A percentile compares a stretch with the other conserved stretches of the same genome.
Evolutionary conservation across 64 coral and sea anemone genomes (phyloP).

Genomic region (Pachyseris speciosa): DNA sequence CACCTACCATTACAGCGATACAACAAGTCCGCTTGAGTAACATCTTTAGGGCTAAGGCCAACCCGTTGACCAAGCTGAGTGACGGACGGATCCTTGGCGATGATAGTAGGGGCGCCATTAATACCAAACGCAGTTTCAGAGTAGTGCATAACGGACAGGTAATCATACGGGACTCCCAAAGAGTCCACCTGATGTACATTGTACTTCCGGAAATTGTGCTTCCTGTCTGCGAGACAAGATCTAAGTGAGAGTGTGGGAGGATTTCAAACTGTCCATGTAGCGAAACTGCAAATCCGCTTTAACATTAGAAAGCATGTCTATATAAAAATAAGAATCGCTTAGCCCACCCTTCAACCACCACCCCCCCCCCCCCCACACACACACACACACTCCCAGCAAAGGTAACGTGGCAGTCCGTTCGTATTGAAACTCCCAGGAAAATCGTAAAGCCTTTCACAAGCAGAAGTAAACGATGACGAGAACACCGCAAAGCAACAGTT

Average conservation of each 20-base stretch:
- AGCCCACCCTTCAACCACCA: no score
- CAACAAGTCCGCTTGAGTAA: conserved; percentile 83
- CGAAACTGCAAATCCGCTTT: no score
- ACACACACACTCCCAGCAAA: no score
- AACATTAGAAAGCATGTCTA: no score
- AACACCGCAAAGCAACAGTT: no score
- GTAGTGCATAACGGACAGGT: conserved; percentile 88
- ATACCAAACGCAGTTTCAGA: conserved; percentile 77
- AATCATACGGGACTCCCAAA: conserved; percentile 78
- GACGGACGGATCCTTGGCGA: conserved; percentile 61
- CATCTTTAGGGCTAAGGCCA: conserved; percentile 79
- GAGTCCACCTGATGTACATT: conserved; percentile 83
- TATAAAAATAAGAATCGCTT: no score
- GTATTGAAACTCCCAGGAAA: no score
- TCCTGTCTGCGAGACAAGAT: conserved; percentile 46
- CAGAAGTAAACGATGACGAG: no score
- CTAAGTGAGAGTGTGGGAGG: neutral
- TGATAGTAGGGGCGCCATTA: conserved; percentile 82
- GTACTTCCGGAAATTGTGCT: conserved; percentile 89
- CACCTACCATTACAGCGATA: conserved; percentile 85
- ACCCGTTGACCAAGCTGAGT: conserved; percentile 89
- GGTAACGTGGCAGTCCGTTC: no score
- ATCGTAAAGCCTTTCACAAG: no score
- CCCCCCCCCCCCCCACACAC: no score
- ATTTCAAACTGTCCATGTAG: no score